Base-by-base conservation (phyloP, 53 echinoderm and acorn worm species). In the Glandiceps talaboti region DNA sequence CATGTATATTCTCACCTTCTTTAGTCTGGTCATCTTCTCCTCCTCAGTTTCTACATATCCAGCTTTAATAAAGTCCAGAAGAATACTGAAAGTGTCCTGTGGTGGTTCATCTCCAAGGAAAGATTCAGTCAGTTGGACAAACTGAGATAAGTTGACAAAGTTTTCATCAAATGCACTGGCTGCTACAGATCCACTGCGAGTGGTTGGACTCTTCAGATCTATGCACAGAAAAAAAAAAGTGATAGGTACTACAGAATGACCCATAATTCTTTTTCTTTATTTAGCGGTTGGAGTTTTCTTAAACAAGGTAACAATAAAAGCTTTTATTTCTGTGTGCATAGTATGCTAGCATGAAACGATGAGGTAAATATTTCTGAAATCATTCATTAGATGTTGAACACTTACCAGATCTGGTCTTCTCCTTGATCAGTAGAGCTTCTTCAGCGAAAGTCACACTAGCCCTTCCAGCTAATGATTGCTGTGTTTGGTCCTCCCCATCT, bases 41-140 rank as follows among this genome's bases (percentile, higher is more conserved):
- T 99, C 93, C 80, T 99, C 93, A 1, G 93, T 99, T 83, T 97
- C 99, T 0, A 97, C 85, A 76, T 99, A 99, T 1, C 99, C 99
- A 0, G 84, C 88, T 30, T 76, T 89, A 30, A 99, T 86, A 77
- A 89, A 99, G 73, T 90, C 89, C 27, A 91, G 80, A 28, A 99
- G 73, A 25, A 82, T 32, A 25, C 88, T 83, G 0, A 99, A 85
- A 14, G 89, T 86, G 0, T 83, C 91, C 81, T 99, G 90, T 0
- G 93, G 86, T 0, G 91, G 76, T 0, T 89, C 83, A 14, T 91
- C 89, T 1, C 91, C 93, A 0, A 99, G 93, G 80, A 99, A 99
- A 33, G 87, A 84, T 80, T 91, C 90, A 1, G 91, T 85, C 27
- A 99, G 74, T 82, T 92, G 91, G 28, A 93, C 89, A 87, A 99